Conservation (phyloP, 2,888 invertebrate genomes). For the Aphodius sticticus region DNA sequence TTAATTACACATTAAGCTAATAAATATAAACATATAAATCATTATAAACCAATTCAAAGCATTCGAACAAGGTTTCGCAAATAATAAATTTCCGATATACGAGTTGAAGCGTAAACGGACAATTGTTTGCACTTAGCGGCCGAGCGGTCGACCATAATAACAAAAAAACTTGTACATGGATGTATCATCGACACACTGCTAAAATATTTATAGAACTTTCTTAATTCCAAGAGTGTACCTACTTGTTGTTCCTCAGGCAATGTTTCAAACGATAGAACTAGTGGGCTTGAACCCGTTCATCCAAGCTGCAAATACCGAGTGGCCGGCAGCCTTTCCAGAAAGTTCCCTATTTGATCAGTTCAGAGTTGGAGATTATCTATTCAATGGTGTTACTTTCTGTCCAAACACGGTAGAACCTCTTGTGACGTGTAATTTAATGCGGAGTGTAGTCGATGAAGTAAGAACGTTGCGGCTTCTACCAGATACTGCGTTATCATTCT, state of each 20-base stretch:
- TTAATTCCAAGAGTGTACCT: too few relatives aligned
- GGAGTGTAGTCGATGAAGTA: not conserved
- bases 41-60: too few relatives aligned
- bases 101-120: too few relatives aligned
- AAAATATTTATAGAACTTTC: too few relatives aligned
- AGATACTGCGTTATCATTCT: constrained; percentile 9
- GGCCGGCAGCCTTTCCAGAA: constrained; percentile 5
- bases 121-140: too few relatives aligned
- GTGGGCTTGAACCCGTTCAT: not conserved
- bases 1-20: too few relatives aligned
- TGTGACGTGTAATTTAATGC: not conserved
- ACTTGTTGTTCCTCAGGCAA: not conserved
- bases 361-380: constrained; percentile 23
- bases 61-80: too few relatives aligned
- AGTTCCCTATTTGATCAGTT: not conserved
- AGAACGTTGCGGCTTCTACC: not conserved
- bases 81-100: too few relatives aligned
- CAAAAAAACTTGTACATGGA: too few relatives aligned
- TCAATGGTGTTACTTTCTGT: constrained; percentile 23
- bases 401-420: not conserved
- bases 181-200: too few relatives aligned
- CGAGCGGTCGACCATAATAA: too few relatives aligned
- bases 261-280: not conserved
- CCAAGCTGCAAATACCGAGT: not conserved
- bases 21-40: too few relatives aligned